These are phyloP conservation scores for Danaus plexippus DNA, from an alignment of 1,140 invertebrate species.

Conservation along the genomic window DNA sequence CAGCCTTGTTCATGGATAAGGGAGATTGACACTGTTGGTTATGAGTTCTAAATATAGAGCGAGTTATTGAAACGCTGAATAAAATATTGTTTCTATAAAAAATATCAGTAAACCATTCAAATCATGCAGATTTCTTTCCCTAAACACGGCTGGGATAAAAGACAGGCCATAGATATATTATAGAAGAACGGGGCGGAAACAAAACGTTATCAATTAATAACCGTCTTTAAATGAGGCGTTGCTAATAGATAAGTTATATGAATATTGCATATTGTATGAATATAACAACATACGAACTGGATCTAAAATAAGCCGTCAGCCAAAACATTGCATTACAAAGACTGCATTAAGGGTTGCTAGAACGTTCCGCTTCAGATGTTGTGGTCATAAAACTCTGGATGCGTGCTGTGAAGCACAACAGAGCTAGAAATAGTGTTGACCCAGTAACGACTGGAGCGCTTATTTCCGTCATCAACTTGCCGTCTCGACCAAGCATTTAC, in stretches of 20 bases:
- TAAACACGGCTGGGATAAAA: too few relatives aligned
- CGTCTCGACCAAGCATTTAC: slow-evolving; percentile 28
- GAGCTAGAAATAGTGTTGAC: slow-evolving; percentile 65
- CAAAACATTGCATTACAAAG: slow-evolving; percentile 19
- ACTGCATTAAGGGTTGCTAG: slow-evolving; percentile 30
- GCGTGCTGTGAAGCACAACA: slow-evolving; percentile 53
- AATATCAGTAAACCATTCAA: too few relatives aligned
- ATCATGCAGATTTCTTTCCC: too few relatives aligned
- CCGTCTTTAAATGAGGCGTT: too few relatives aligned
- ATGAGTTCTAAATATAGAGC: slow-evolving; percentile 51
- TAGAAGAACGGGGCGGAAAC: too few relatives aligned
- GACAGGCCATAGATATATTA: too few relatives aligned
- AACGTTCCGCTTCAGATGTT: slow-evolving; percentile 31
- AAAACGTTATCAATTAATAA: too few relatives aligned
- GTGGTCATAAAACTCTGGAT: slow-evolving; percentile 45
- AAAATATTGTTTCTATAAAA: too few relatives aligned
- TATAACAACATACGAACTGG: not conserved
- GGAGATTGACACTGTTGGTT: slow-evolving; percentile 52
- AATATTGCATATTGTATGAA: too few relatives aligned
- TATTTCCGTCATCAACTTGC: slow-evolving; percentile 65
- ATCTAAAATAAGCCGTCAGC: slow-evolving; percentile 21
- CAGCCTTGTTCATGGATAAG: slow-evolving; percentile 52
- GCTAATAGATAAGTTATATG: too few relatives aligned
- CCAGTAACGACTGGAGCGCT: slow-evolving; percentile 65
- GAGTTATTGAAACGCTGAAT: too few relatives aligned